phyloP scores from a whole-genome alignment of 2,113 vertebrate species.

The Archocentrus centrarchus region DNA sequence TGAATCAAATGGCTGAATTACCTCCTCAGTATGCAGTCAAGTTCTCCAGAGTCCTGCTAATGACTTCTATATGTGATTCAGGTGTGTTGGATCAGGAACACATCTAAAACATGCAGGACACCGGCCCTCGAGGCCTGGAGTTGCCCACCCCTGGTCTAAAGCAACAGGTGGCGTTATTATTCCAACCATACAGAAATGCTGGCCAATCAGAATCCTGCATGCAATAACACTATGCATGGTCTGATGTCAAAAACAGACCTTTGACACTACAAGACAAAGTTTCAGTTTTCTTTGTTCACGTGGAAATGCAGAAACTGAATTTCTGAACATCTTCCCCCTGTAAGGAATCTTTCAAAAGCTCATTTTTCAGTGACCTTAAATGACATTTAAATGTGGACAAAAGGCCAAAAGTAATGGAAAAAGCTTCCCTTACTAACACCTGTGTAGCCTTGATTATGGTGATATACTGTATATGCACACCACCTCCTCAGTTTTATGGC shows the following conservation, averaged over 20 bases:
- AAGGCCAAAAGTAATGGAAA: not conserved
- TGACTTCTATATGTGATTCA: too few relatives aligned
- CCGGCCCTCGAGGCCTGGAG: too few relatives aligned
- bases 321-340: not conserved
- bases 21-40: too few relatives aligned
- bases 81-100: too few relatives aligned
- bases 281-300: not conserved
- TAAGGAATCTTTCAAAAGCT: not conserved
- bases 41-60: too few relatives aligned
- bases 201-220: not conserved
- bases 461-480: conserved; percentile 1
- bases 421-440: not conserved
- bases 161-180: not conserved
- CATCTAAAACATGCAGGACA: too few relatives aligned
- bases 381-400: not conserved
- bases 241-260: accelerated
- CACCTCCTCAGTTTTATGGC: not conserved
- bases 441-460: not conserved
- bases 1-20: too few relatives aligned
- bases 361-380: not conserved
- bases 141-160: not conserved
- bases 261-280: not conserved
- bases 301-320: too few relatives aligned
- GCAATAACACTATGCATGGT: not conserved
- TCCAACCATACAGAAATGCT: not conserved